These are phyloP conservation scores for Leptinotarsa tumamoca DNA, from an alignment of 2,888 invertebrate genomes.

Conservation along the genomic window DNA sequence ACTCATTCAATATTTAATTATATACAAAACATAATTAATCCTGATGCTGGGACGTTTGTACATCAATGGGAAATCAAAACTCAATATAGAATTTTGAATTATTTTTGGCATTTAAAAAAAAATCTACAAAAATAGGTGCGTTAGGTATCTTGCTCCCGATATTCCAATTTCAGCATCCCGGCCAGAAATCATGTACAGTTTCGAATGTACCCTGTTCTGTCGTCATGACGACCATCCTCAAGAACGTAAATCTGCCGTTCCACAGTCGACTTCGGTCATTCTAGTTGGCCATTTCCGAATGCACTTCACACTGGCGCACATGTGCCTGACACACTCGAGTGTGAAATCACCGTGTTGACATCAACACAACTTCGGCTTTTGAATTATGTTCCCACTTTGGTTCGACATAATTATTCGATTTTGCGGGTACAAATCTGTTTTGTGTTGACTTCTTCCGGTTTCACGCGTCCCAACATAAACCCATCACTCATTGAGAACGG, in stretches of 20 bases:
- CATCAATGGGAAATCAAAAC: too few relatives aligned
- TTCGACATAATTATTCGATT: slow-evolving; percentile 44
- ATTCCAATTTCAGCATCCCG: slow-evolving; percentile 26
- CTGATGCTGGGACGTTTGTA: too few relatives aligned
- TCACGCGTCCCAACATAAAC: slow-evolving; percentile 33
- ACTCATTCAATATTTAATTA: too few relatives aligned
- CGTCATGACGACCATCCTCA: slow-evolving; percentile 59
- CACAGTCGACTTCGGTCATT: slow-evolving; percentile 45
- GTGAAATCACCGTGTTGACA: slow-evolving; percentile 58
- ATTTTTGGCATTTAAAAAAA: too few relatives aligned
- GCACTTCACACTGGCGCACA: slow-evolving; percentile 33
- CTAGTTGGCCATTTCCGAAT: slow-evolving; percentile 58
- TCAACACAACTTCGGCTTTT: slow-evolving; percentile 47
- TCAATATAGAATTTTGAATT: too few relatives aligned
- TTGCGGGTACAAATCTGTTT: slow-evolving; percentile 43
- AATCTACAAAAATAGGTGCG: too few relatives aligned
- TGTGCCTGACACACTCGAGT: slow-evolving; percentile 50
- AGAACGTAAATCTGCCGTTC: slow-evolving; percentile 60
- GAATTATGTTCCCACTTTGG: slow-evolving; percentile 44
- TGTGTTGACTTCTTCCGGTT: slow-evolving; percentile 35
- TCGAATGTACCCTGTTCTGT: slow-evolving; percentile 53
- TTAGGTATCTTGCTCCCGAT: slow-evolving; percentile 12
- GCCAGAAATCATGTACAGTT: slow-evolving; percentile 47
- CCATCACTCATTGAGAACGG: slow-evolving; percentile 6
- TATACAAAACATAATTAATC: too few relatives aligned